Evolutionary conservation across 2,797 vertebrate genomes (phyloP).

Genomic region (Sebastes oblongus): DNA sequence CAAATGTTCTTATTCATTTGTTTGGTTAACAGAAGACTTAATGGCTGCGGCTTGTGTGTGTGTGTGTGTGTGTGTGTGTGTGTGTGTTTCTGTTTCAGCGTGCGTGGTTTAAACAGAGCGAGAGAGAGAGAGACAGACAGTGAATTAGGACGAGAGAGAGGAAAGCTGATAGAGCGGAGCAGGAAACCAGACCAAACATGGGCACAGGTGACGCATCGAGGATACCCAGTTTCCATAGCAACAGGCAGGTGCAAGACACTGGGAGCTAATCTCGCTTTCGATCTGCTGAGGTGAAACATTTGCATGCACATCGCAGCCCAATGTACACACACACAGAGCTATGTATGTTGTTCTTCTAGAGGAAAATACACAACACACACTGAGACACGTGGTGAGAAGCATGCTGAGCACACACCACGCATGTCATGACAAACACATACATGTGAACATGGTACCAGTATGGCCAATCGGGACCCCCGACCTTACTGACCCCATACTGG

Average conservation of each 20-base stretch:
- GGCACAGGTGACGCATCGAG: constrained; percentile 80
- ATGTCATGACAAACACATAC: background rate
- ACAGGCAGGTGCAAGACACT: constrained; percentile 80
- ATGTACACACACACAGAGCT: constrained; percentile 2
- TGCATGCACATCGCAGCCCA: constrained; percentile 38
- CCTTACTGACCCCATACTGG: constrained; percentile 36
- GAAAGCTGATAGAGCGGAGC: constrained; percentile 41
- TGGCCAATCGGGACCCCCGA: constrained; percentile 36
- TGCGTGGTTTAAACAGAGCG: constrained; percentile 8
- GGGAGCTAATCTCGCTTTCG: constrained; percentile 57
- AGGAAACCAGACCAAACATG: constrained; percentile 79
- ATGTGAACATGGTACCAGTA: background rate
- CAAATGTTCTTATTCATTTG: constrained; percentile 2
- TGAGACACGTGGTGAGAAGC: background rate
- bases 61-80: background rate
- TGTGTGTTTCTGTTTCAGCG: constrained; percentile 5
- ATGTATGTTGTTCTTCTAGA: background rate
- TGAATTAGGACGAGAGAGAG: constrained; percentile 7
- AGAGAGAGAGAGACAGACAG: constrained; percentile 10
- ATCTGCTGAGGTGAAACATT: constrained; percentile 72
- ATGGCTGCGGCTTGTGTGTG: background rate
- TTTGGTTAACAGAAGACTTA: background rate
- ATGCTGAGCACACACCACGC: background rate
- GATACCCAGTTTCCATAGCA: constrained; percentile 87
- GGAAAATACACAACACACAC: background rate